A percentile compares a stretch with the other conserved stretches of the same genome.
Conservation (phyloP, 2,888 invertebrate genomes). For the Encarsia formosa region DNA sequence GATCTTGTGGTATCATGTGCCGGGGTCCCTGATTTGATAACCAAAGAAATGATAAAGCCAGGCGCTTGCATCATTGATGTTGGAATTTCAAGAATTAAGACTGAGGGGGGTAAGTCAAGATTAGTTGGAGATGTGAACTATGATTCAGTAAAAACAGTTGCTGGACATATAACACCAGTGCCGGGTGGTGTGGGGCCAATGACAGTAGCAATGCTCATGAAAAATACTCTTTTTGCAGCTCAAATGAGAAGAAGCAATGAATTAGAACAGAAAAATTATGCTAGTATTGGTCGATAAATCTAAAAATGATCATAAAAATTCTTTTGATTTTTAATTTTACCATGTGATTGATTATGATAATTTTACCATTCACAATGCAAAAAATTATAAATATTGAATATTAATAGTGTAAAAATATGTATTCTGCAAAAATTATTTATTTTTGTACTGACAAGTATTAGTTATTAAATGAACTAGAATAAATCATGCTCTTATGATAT, state of each 20-base stretch:
- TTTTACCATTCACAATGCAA: too few species aligned
- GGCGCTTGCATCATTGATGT: slow-evolving; percentile 88
- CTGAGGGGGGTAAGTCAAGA: slow-evolving; percentile 63
- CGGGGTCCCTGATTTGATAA: slow-evolving; percentile 72
- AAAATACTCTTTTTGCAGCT: slow-evolving; percentile 78
- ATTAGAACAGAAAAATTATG: too few species aligned
- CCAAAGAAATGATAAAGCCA: slow-evolving; percentile 81
- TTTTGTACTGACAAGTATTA: too few species aligned
- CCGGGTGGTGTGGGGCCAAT: slow-evolving; percentile 92
- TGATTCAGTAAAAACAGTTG: slow-evolving; percentile 75
- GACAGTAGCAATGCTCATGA: slow-evolving; percentile 92
- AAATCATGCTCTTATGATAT: too few species aligned
- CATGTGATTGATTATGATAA: too few species aligned
- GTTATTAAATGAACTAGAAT: too few species aligned
- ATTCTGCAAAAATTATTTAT: too few species aligned
- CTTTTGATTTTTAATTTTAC: too few species aligned
- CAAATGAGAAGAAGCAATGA: slow-evolving; percentile 49
- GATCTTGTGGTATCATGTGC: slow-evolving; percentile 73
- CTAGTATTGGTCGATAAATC: too few species aligned
- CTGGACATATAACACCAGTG: slow-evolving; percentile 83
- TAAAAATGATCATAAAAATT: too few species aligned
- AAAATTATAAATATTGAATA: too few species aligned
- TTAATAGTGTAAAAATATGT: too few species aligned
- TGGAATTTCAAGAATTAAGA: slow-evolving; percentile 72
- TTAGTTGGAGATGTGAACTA: slow-evolving; percentile 88